Evolutionary conservation across 2,888 invertebrate genomes (phyloP), one percentile per base, ranked within the genome.

Genomic region (Pseudococcus longispinus): DNA sequence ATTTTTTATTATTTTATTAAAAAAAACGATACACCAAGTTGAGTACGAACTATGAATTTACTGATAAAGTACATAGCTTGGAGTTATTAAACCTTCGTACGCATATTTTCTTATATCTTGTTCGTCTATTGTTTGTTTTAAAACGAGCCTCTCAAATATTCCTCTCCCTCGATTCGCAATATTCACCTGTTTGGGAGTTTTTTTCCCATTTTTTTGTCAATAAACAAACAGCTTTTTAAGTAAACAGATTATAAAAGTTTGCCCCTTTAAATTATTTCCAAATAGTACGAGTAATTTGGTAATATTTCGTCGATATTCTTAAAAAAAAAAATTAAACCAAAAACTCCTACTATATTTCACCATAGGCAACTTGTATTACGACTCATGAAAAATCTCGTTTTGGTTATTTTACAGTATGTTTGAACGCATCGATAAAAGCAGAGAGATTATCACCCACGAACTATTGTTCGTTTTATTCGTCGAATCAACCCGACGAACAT

Each of bases 391-490:
- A 60, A 60, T 9, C 1, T 23, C 20, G 9, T 60, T 23, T 20
- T 23, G 23, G 23, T 9, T 11, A 32, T 32, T 51, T 55, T 37
- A 4, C 37, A 55, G 37, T 46, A 60, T 32, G 20, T 3, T 37
- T 32, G 18, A 55, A 29, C 37, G 20, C 84, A 60, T 26, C 51
- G 2, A 55, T 84, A 29, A 84, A 84, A 84, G 26, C 84, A 5
- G 84, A 84, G n/a, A 84, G 60, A 60, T 84, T 84, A 84, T 84
- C 84, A 26, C 84, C 84, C 5, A 55, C 20, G 6, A 37, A 55
- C n/a, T 55, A 55, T 32, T 55, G 84, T 32, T 60, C 84, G 1
- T 51, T 55, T 84, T 20, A 55, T 55, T 60, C 84, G 32, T 23
- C 23, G 42, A 60, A 84, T 60, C 84, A 84, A 32, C 60, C 18